phyloP scores from a whole-genome alignment of 2,888 invertebrate species.

The Poecilus cupreus region DNA sequence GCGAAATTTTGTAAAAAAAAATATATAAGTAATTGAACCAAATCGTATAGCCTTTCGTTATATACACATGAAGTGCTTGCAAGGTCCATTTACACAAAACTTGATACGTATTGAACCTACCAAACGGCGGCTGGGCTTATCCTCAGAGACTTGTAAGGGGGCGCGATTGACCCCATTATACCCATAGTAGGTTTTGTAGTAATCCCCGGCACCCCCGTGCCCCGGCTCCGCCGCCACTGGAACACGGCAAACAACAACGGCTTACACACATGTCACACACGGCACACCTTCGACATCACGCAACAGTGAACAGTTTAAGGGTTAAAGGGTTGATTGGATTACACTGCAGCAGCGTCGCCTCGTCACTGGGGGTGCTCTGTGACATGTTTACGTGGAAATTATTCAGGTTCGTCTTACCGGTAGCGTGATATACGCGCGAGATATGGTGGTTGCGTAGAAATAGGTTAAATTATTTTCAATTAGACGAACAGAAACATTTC shows the following conservation, averaged over 20 bases:
- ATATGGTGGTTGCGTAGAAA: neutral
- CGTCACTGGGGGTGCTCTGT: slow-evolving; percentile 71
- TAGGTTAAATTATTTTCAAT: too few species aligned
- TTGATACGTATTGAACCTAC: slow-evolving; percentile 74
- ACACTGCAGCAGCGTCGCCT: slow-evolving; percentile 72
- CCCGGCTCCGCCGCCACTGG: slow-evolving; percentile 89
- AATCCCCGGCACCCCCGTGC: slow-evolving; percentile 87
- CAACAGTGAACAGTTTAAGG: slow-evolving; percentile 57
- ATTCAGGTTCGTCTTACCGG: slow-evolving; percentile 23
- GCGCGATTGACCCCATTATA: slow-evolving; percentile 79
- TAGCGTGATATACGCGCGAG: too few species aligned
- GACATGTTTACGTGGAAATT: slow-evolving; percentile 47
- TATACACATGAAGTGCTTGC: slow-evolving; percentile 15
- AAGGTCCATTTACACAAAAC: neutral
- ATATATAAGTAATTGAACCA: neutral
- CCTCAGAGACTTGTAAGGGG: slow-evolving; percentile 78
- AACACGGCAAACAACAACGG: slow-evolving; percentile 72
- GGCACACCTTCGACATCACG: neutral
- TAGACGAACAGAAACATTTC: too few species aligned
- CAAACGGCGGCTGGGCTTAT: slow-evolving; percentile 81
- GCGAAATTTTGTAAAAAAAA: neutral
- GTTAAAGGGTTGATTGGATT: slow-evolving; percentile 52
- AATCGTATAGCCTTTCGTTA: slow-evolving; percentile 16
- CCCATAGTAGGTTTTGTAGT: slow-evolving; percentile 86
- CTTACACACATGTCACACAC: slow-evolving; percentile 53